Percentiles rank a stretch among this genome's conserved stretches.
phyloP scores from a whole-genome alignment of 2,797 vertebrate species.

The Trachops cirrhosus region DNA sequence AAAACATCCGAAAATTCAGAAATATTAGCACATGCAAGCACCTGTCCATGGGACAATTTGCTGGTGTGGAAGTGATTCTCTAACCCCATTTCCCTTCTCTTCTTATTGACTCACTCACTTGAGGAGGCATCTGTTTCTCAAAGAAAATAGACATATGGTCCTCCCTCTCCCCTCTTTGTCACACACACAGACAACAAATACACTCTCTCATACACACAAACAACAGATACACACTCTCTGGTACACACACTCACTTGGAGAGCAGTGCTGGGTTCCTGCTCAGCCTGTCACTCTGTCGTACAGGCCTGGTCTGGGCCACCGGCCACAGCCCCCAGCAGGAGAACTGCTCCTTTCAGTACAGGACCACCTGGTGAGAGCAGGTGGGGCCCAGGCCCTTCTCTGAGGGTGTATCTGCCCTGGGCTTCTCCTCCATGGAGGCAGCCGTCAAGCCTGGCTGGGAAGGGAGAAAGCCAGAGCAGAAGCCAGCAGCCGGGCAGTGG shows the following conservation, averaged over 20 bases:
- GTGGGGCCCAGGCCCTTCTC: background rate
- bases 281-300: background rate
- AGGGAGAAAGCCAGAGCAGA: background rate
- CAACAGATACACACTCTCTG: background rate
- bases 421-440: background rate
- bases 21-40: background rate
- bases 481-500: background rate
- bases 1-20: background rate
- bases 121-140: conserved; percentile 39
- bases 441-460: background rate
- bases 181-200: background rate
- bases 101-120: background rate
- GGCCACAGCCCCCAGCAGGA: background rate
- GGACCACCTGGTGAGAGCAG: background rate
- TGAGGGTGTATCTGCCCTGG: background rate
- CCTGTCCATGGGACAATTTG: background rate
- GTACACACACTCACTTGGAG: background rate
- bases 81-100: background rate
- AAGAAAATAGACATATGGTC: conserved; percentile 44
- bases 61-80: background rate
- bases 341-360: background rate
- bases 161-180: background rate
- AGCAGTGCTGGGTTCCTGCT: background rate
- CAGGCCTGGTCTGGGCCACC: background rate
- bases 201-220: background rate